These are phyloP conservation scores for Drosophila ironensis DNA, from an alignment of 1,140 invertebrate species.

Conservation along the genomic window DNA sequence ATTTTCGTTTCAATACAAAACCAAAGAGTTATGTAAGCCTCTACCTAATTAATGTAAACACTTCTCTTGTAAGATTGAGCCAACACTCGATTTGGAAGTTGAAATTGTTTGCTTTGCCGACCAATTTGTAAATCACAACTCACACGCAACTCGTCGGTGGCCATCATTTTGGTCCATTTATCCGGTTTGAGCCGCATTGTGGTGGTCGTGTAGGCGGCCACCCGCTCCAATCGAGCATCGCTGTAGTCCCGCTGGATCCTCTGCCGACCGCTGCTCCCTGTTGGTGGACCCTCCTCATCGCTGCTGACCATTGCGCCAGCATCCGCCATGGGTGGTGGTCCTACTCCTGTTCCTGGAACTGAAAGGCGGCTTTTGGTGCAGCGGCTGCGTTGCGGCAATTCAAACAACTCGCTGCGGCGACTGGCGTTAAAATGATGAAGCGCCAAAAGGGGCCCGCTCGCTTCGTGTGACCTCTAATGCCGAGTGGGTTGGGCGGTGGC, in stretches of 20 bases:
- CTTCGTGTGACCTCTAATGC: constrained; percentile 62
- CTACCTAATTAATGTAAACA: too few relatives aligned
- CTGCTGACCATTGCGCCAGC: constrained; percentile 52
- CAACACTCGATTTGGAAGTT: neutral
- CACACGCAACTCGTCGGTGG: constrained; percentile 83
- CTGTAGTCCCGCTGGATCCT: constrained; percentile 53
- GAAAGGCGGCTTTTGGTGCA: neutral
- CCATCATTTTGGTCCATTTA: constrained; percentile 90
- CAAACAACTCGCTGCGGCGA: constrained; percentile 58
- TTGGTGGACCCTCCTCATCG: constrained; percentile 51
- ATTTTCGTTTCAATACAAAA: too few relatives aligned
- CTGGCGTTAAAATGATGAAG: constrained; percentile 63
- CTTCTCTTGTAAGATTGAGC: too few relatives aligned
- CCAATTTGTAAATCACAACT: constrained; percentile 8
- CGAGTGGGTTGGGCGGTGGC: constrained; percentile 25
- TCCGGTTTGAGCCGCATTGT: constrained; percentile 88
- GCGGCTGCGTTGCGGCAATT: constrained; percentile 49
- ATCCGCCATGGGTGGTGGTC: constrained; percentile 34
- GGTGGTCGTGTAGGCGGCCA: constrained; percentile 82
- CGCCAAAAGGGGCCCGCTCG: constrained; percentile 18
- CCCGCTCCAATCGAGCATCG: constrained; percentile 68
- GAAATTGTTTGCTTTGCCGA: neutral
- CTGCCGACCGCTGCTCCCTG: constrained; percentile 11
- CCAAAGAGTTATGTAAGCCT: too few relatives aligned
- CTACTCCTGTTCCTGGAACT: neutral